Evolutionary conservation across 2,797 vertebrate species (phyloP).

Genomic region (Acanthurus tractus): DNA sequence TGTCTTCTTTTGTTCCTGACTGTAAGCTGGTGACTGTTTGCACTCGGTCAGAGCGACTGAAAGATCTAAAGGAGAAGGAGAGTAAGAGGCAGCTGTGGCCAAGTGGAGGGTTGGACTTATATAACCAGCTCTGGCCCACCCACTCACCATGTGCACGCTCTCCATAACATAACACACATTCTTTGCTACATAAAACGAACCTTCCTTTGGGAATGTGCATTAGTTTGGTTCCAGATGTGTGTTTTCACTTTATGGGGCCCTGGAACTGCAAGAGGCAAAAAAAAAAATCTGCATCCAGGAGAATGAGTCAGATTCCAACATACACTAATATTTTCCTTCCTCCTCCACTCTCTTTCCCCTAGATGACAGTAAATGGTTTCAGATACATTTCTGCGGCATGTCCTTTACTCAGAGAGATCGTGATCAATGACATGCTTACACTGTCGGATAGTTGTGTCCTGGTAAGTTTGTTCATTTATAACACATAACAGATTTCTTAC

Average conservation of each 20-base stretch:
- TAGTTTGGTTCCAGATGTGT: constrained; percentile 68
- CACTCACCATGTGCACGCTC: constrained; percentile 62
- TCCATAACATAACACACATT: constrained; percentile 53
- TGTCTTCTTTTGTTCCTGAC: constrained; percentile 46
- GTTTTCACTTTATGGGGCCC: constrained; percentile 59
- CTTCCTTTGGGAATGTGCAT: constrained; percentile 35
- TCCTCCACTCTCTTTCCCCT: constrained; percentile 15
- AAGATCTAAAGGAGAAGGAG: constrained; percentile 31
- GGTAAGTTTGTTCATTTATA: constrained; percentile 68
- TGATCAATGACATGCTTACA: constrained; percentile 87
- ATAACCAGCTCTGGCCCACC: constrained; percentile 54
- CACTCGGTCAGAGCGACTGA: constrained; percentile 35
- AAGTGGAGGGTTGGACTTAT: constrained; percentile 67
- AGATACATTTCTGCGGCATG: constrained; percentile 84
- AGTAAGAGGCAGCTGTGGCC: constrained; percentile 41
- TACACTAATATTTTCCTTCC: constrained; percentile 34
- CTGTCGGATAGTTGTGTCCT: constrained; percentile 87
- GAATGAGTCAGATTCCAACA: constrained; percentile 47
- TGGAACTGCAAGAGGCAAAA: constrained; percentile 20
- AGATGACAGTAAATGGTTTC: constrained; percentile 90
- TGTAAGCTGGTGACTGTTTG: constrained; percentile 16
- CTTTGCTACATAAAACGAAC: constrained; percentile 25
- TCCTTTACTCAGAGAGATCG: constrained; percentile 83
- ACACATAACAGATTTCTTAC: neutral
- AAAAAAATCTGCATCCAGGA: constrained; percentile 31